Evolutionary conservation across 1,140 invertebrate genomes (phyloP), one percentile per base, ranked within the genome.

Genomic region (Matsumurasca onukii): DNA sequence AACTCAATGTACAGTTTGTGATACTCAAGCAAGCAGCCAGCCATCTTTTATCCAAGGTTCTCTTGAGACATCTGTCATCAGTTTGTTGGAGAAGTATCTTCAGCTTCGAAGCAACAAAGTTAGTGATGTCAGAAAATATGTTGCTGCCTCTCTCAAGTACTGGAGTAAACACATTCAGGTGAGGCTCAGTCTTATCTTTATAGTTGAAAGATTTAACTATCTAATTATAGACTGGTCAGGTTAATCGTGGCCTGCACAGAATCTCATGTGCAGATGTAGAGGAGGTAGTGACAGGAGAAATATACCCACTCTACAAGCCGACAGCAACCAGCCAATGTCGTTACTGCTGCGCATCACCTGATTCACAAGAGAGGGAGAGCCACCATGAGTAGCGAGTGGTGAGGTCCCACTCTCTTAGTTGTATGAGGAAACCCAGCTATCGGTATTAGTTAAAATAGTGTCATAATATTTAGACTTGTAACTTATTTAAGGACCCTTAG

Each of bases 81-180:
- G 5, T 9, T 17, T 29, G 55, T n/a, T 59, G 2, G 55, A 59
- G 25, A 59, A 27, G 3, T 59, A 59, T 59, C n/a, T 59, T 13
- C 15, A 59, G n/a, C 55, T 59, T 59, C 55, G 25, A 5, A 27
- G 2, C 25, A 27, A 27, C n/a, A 25, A 59, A 27, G 3, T 9
- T 24, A 9, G 5, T 2, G 3, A 9, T 5, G 55, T 59, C 2
- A 59, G 55, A n/a, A 59, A 59, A 29, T 24, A 59, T 59, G 55
- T 59, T 2, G 55, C 55, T 12, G 15, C 24, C 2, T 59, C 55
- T 29, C 25, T 59, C 24, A 59, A 29, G n/a, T 3, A 24, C 2
- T 59, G 55, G 55, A 59, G 55, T 24, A 59, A 59, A 25, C 55
- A 59, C 25, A 59, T 59, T 22, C 55, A 22, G 3, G 55, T 59